phyloP scores from a whole-genome alignment of 2,888 invertebrate species.

The Cryptosula pallasiana region DNA sequence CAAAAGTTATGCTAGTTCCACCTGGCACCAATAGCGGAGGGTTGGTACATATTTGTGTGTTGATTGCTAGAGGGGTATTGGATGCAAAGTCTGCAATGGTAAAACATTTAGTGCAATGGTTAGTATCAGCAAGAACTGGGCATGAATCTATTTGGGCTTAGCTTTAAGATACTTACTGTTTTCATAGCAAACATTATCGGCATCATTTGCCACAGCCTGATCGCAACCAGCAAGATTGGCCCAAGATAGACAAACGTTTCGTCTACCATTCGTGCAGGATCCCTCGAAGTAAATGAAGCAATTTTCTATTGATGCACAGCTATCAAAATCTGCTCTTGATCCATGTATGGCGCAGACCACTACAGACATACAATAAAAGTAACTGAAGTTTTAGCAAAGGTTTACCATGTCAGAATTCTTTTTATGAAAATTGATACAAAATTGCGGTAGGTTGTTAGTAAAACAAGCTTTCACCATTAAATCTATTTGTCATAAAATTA shows the following conservation, averaged over 20 bases:
- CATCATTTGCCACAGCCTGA: background rate
- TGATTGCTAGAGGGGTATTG: background rate
- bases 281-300: background rate
- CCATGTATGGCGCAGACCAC: no score
- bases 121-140: background rate
- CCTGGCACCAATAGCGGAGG: background rate
- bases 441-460: no score
- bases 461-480: no score
- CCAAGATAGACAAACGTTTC: background rate
- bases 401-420: no score
- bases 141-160: background rate
- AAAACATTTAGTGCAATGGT: no score
- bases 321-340: background rate
- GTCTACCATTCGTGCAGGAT: background rate
- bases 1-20: background rate
- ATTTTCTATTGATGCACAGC: background rate
- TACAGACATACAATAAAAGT: no score
- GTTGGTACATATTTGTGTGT: background rate
- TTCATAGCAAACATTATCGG: background rate
- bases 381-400: no score
- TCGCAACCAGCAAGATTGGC: background rate
- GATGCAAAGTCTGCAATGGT: background rate
- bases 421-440: no score
- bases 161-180: background rate
- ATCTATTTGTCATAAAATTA: no score